Base-by-base conservation (phyloP, 2,797 vertebrate genomes). In the Sebastes reedi region DNA sequence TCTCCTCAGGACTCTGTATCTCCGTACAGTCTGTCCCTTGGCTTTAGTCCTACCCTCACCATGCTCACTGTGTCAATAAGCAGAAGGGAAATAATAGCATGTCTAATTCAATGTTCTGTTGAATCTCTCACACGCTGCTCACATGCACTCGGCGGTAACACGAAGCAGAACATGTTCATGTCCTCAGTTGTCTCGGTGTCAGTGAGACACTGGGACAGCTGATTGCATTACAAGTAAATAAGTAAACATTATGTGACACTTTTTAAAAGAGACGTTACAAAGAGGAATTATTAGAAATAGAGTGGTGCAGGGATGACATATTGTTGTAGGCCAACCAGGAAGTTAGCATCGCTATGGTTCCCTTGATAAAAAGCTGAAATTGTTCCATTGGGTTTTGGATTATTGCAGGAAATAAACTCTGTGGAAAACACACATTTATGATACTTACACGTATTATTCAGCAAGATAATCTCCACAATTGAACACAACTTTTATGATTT, bases 51-150 rank as follows among this genome's bases (percentile, higher is more conserved):
- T 61, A 64, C 55, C 8, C 27, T 42, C 2, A 18, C 20, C 25
- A 42, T 52, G 62, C 46, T 81, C 68, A 67, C 72, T 67, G 60
- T 82, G 75, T 66, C 59, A 8, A 55, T 32, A 39, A 84, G 67
- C 46, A 42, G 62, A 24, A 62, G 12, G 46, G 70, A 68, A 82
- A 82, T 74, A 52, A 83, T 85, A 72, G 79, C 79, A 77, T 82
- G 78, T 74, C 81, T 84, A 87, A 91, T 91, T 91, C 78, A 88
- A 85, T 91, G 87, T 89, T 91, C 91, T 85, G 73, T 79, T 88
- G 79, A 85, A 80, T 72, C 77, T 82, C 62, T 77, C 80, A 76
- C 88, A 73, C 78, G 25, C 32, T 32, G 67, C 62, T 79, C 50
- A 52, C 86, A 78, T 79, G 80, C 65, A 73, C 68, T 83, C 71